Percentiles rank a stretch among this genome's conserved stretches.
These are phyloP conservation scores for Dichetophora obliterata DNA, from an alignment of 2,888 invertebrate species.

Conservation along the genomic window DNA sequence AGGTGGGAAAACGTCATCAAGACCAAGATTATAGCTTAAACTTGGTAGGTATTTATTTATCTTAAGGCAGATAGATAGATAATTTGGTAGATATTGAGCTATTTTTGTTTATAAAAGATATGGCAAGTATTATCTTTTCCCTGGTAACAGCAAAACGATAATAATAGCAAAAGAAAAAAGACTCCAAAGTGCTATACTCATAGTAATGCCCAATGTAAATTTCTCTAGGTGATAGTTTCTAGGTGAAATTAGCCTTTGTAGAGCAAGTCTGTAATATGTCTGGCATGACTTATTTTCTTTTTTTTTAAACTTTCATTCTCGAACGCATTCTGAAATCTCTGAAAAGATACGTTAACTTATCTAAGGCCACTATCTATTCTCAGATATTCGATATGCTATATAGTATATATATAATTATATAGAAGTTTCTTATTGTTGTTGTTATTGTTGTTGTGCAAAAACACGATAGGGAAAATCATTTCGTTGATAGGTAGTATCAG, in stretches of 20 bases:
- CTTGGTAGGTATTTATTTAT: not conserved
- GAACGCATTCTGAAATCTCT: conserved; percentile 63
- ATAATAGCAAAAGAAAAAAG: not conserved
- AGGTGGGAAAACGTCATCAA: conserved; percentile 51
- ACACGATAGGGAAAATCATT: conserved; percentile 66
- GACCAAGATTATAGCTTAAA: not conserved
- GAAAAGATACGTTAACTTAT: conserved; percentile 71
- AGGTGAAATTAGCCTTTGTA: not conserved
- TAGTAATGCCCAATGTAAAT: too few relatives aligned
- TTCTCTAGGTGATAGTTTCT: not conserved
- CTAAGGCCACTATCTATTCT: conserved; percentile 70
- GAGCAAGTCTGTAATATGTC: not conserved
- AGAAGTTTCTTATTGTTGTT: conserved; percentile 48
- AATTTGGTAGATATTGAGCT: too few relatives aligned
- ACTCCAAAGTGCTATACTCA: not conserved
- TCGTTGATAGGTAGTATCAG: conserved; percentile 65
- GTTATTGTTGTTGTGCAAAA: conserved; percentile 44
- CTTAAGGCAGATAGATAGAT: not conserved
- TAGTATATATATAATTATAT: conserved; percentile 52
- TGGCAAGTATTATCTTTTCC: not conserved
- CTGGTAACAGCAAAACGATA: not conserved
- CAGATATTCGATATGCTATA: conserved; percentile 69
- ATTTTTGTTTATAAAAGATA: not conserved
- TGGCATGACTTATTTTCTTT: not conserved
- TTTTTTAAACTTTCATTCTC: not conserved